These are phyloP conservation scores for Morinoia aosen DNA, from an alignment of 2,888 invertebrate genomes.

Conservation along the genomic window DNA sequence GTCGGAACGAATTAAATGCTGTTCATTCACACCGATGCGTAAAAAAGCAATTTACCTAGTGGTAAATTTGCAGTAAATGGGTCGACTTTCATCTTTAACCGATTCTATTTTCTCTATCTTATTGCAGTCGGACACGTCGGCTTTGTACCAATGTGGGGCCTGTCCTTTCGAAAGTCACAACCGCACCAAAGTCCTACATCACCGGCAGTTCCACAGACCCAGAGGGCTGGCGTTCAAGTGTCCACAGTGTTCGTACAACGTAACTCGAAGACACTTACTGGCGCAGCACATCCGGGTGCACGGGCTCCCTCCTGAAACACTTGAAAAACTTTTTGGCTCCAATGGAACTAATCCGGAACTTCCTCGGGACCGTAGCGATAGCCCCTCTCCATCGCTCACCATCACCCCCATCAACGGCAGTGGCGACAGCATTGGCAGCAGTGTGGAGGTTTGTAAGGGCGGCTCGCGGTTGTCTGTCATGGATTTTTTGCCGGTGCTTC, in stretches of 20 bases:
- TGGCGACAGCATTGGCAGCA: conserved; percentile 48
- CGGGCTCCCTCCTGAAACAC: conserved; percentile 73
- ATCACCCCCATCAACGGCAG: conserved; percentile 65
- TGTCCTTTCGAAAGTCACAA: conserved; percentile 90
- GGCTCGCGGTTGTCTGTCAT: conserved; percentile 63
- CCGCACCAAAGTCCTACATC: conserved; percentile 88
- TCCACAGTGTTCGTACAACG: conserved; percentile 85
- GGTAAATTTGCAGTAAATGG: too few relatives aligned
- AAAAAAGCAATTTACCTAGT: too few relatives aligned
- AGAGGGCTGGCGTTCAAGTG: conserved; percentile 85
- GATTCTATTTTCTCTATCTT: neutral
- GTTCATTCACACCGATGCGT: too few relatives aligned
- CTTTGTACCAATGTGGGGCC: conserved; percentile 76
- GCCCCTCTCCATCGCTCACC: conserved; percentile 66
- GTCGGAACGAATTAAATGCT: too few relatives aligned
- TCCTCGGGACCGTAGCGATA: conserved; percentile 60
- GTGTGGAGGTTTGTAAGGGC: conserved; percentile 57
- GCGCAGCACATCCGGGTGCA: conserved; percentile 87
- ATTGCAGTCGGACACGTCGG: neutral
- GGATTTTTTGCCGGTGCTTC: conserved; percentile 66
- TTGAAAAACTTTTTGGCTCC: conserved; percentile 35
- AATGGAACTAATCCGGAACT: conserved; percentile 1
- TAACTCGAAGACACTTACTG: conserved; percentile 83
- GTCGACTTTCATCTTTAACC: too few relatives aligned
- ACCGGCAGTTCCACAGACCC: conserved; percentile 86